Conservation (phyloP, 2,888 invertebrate genomes). For the Mythimna impura region DNA sequence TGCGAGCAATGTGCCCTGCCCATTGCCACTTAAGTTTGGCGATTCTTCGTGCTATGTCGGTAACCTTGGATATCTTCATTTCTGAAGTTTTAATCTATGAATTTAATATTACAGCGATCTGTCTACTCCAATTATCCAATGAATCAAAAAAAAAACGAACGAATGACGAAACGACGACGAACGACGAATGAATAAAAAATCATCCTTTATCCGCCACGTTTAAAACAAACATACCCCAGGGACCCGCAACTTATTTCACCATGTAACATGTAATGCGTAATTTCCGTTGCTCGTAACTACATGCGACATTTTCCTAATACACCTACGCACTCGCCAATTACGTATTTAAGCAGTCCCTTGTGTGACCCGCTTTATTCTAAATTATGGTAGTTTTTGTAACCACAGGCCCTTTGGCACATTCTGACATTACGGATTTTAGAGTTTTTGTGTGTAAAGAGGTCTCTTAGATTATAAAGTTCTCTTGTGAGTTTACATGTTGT, state of each 20-base stretch:
- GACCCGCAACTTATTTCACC: conserved; percentile 6
- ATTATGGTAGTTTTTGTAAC: conserved; percentile 59
- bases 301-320: conserved; percentile 55
- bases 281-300: conserved; percentile 52
- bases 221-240: conserved; percentile 42
- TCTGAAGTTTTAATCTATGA: no score
- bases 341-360: conserved; percentile 57
- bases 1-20: no score
- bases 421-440: conserved; percentile 23
- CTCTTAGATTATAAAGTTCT: neutral
- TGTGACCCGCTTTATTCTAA: conserved; percentile 54
- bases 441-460: neutral
- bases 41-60: no score
- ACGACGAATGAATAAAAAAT: no score
- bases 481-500: neutral
- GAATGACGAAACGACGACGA: no score
- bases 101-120: no score
- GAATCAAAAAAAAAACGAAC: no score
- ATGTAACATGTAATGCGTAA: conserved; percentile 51
- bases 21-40: no score
- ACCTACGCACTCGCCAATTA: conserved; percentile 58
- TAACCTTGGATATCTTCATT: no score
- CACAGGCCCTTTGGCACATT: conserved; percentile 4
- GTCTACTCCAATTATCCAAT: no score
- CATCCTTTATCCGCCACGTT: neutral